Evolutionary conservation across 2,888 invertebrate genomes (phyloP), one percentile per base, ranked within the genome.

Genomic region (Steromphala cineraria): DNA sequence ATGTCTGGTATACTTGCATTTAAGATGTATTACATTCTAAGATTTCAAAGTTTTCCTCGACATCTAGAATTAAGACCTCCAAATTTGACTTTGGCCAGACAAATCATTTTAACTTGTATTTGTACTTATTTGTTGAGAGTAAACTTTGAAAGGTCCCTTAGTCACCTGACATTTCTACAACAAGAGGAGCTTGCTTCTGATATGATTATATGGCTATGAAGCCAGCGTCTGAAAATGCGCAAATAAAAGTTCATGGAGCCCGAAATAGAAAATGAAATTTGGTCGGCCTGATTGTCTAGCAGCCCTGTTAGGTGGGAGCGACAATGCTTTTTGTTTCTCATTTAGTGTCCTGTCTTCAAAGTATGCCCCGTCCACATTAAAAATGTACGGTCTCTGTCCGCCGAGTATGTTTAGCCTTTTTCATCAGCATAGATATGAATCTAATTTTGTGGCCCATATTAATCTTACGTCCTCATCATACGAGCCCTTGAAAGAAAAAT

Each of bases 51-150:
- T 28, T 24, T 15, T 62, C 15, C 17, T 28, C 62, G 13, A 62
- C 28, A 24, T 62, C 62, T 62, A 4, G 28, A 28, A 62, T 15
- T 62, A 36, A 40, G 15, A 71, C 71, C n/a, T 19, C 36, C 19
- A 71, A 67, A 36, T 36, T 71, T 71, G 71, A 71, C 71, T 36
- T 71, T 36, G 28, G 36, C 71, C 71, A 71, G 71, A 71, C 71
- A 71, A 71, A 71, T 71, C 31, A 71, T 71, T 71, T 71, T 71
- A 71, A 71, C 71, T 71, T 71, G 36, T 71, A 71, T 71, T 71
- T 71, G 71, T 71, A 36, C 31, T 71, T 71, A 71, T 71, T 71
- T 71, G 31, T 31, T 31, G 19, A 71, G 71, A 40, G 71, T 71
- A 71, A 71, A 36, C 71, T 71, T 71, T 71, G 71, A 71, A 71